Conservation (phyloP, 1,140 invertebrate genomes). For the Musca vetustissima region DNA sequence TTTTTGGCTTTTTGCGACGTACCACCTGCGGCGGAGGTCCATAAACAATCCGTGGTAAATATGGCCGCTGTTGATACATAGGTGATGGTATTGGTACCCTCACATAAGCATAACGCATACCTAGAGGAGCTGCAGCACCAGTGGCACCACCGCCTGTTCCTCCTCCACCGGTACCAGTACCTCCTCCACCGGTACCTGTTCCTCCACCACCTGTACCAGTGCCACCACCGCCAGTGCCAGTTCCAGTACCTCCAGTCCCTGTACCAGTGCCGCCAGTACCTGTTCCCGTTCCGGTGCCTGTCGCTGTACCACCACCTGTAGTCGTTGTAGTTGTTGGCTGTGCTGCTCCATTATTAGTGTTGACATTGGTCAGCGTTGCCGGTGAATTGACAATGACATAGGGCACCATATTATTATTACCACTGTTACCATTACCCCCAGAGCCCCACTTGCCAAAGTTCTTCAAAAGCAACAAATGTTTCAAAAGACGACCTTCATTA, state of each 20-base stretch:
- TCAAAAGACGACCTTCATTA: slow-evolving; percentile 7
- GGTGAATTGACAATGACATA: slow-evolving; percentile 5
- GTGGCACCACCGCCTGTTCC: neutral
- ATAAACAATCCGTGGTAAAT: slow-evolving; percentile 3
- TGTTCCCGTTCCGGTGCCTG: too few species aligned
- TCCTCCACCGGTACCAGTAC: neutral
- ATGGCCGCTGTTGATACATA: neutral
- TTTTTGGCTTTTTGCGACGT: neutral
- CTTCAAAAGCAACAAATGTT: slow-evolving; percentile 4
- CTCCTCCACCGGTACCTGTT: neutral
- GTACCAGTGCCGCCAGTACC: neutral
- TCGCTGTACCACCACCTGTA: neutral
- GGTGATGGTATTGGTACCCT: neutral
- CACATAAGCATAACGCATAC: neutral
- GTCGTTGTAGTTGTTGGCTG: neutral
- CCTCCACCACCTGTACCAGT: neutral
- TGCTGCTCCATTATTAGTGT: slow-evolving; percentile 13
- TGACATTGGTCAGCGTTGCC: slow-evolving; percentile 1
- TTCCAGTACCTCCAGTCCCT: neutral
- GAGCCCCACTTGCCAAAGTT: neutral
- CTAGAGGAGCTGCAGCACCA: neutral
- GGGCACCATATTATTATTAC: neutral
- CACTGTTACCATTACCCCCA: neutral
- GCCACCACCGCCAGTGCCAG: neutral
- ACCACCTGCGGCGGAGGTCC: neutral